Evolutionary conservation across 2,113 vertebrate genomes (phyloP).

Genomic region (Piprites chloris): DNA sequence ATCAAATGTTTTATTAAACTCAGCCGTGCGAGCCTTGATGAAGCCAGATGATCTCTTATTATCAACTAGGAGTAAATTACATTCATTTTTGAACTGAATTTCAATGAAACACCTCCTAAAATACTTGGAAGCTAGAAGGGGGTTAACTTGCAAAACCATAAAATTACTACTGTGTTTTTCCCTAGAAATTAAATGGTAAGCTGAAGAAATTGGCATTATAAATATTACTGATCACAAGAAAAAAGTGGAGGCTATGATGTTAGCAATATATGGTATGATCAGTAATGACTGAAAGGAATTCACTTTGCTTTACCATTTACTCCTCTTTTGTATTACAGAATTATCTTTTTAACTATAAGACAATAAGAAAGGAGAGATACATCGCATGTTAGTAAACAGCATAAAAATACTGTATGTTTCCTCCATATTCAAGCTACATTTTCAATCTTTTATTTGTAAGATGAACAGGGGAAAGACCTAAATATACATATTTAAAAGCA

Average conservation of each 20-base stretch:
- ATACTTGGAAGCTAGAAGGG: constrained; percentile 76
- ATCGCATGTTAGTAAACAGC: neutral
- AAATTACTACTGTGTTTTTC: neutral
- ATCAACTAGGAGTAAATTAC: constrained; percentile 83
- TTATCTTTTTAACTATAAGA: neutral
- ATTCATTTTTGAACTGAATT: constrained; percentile 83
- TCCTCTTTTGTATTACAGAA: neutral
- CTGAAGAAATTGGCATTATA: neutral
- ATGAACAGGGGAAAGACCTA: neutral
- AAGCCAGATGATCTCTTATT: constrained; percentile 87
- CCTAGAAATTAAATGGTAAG: neutral
- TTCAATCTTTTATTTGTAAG: neutral
- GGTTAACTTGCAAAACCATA: constrained; percentile 59
- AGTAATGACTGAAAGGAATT: neutral
- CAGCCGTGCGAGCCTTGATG: constrained; percentile 65
- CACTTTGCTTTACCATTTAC: neutral
- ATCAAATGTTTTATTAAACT: constrained; percentile 84
- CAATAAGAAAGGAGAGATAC: neutral
- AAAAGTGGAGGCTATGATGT: neutral
- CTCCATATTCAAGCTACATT: neutral
- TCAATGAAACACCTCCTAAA: constrained; percentile 85
- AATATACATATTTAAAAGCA: neutral
- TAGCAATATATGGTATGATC: neutral
- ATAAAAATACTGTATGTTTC: neutral
- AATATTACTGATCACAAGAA: neutral